Percentiles rank a stretch among this genome's conserved stretches.
Conservation (phyloP, 2,888 invertebrate species). For the Acheta domesticus region DNA sequence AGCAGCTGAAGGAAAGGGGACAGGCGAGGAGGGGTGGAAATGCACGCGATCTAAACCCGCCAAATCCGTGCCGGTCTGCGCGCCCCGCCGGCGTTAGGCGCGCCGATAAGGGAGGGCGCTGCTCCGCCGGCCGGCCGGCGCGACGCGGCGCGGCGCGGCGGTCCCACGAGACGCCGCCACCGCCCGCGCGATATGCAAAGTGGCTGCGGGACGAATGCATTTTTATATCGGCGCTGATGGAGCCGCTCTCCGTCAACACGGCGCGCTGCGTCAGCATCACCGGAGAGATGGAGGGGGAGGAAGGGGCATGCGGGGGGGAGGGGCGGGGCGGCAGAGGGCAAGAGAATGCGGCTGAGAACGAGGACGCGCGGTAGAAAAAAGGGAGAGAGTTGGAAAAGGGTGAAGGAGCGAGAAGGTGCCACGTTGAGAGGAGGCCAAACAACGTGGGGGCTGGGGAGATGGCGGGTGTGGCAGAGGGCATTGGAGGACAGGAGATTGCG, state of each 20-base stretch:
- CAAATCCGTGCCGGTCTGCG: too few species aligned
- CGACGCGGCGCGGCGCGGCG: too few species aligned
- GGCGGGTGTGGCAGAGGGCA: too few species aligned
- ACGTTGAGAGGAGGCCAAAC: neutral
- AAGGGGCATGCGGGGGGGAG: neutral
- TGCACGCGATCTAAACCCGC: too few species aligned
- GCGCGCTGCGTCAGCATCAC: neutral
- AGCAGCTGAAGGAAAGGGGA: too few species aligned
- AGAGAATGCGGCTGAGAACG: neutral
- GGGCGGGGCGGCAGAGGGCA: neutral
- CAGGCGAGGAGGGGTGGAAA: too few species aligned
- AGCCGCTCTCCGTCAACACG: neutral
- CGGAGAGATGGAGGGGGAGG: neutral
- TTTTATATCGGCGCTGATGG: conserved; percentile 10
- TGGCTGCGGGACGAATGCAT: neutral
- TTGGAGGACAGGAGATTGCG: neutral
- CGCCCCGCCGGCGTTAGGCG: too few species aligned
- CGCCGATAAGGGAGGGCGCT: too few species aligned
- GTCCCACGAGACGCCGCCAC: too few species aligned
- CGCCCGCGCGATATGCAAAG: neutral
- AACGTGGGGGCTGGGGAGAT: too few species aligned
- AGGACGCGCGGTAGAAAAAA: neutral
- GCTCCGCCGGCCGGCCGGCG: too few species aligned
- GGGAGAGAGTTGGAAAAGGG: neutral
- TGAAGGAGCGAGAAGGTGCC: neutral